A percentile compares a stretch with the other conserved stretches of the same genome.
These are phyloP conservation scores for Platycheirus rosarum DNA, from an alignment of 2,888 invertebrate species.

Conservation along the genomic window DNA sequence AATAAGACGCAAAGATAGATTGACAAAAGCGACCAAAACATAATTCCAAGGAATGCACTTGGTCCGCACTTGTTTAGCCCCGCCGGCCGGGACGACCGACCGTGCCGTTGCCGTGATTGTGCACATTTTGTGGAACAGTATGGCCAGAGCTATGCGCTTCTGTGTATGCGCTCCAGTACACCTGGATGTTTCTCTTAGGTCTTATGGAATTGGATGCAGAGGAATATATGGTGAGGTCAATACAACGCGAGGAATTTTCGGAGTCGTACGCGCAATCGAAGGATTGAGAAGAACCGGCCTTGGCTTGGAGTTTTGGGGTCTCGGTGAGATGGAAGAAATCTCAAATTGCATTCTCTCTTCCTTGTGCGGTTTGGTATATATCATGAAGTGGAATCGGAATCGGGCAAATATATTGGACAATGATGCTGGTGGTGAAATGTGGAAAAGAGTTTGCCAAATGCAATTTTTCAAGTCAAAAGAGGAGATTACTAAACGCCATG, in stretches of 20 bases:
- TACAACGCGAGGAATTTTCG: constrained; percentile 77
- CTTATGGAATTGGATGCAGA: constrained; percentile 47
- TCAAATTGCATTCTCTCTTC: constrained; percentile 40
- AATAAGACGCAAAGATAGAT: constrained; percentile 27
- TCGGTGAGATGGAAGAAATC: constrained; percentile 9
- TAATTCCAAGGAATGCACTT: constrained; percentile 68
- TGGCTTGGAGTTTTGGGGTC: constrained; percentile 6
- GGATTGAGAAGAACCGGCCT: constrained; percentile 61
- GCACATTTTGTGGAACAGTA: constrained; percentile 53
- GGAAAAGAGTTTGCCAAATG: constrained; percentile 47
- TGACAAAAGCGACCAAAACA: constrained; percentile 36
- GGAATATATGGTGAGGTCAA: constrained; percentile 75
- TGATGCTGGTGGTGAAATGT: constrained; percentile 56
- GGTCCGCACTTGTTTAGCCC: constrained; percentile 67
- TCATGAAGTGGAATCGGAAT: not conserved
- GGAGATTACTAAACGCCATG: constrained; percentile 51
- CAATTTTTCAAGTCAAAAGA: constrained; percentile 47
- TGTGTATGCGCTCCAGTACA: constrained; percentile 62
- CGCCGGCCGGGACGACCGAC: no score
- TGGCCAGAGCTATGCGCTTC: constrained; percentile 67
- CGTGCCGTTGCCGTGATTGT: constrained; percentile 41
- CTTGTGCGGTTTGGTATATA: not conserved
- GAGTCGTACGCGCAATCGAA: constrained; percentile 48
- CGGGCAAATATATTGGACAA: constrained; percentile 39
- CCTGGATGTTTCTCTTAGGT: constrained; percentile 38